These are phyloP conservation scores for Hephaestus fuliginosus DNA, from an alignment of 2,797 vertebrate species.

Conservation along the genomic window DNA sequence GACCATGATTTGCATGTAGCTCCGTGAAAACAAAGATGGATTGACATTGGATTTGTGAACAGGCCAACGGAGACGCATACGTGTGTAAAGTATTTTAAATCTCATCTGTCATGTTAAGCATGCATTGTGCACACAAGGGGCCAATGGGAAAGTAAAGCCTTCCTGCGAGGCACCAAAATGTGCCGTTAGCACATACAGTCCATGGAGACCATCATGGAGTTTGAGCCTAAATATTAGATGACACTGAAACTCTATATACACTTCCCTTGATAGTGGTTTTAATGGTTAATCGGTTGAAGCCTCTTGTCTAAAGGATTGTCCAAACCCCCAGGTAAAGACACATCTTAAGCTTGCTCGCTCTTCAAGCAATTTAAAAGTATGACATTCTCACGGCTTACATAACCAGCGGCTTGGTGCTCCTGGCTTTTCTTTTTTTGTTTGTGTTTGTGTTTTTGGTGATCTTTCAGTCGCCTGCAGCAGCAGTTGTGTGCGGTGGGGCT, in stretches of 20 bases:
- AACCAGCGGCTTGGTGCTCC: too few relatives aligned
- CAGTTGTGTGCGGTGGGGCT: too few relatives aligned
- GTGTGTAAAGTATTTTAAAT: not conserved
- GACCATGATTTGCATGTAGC: not conserved
- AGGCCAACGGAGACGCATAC: not conserved
- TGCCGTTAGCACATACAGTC: too few relatives aligned
- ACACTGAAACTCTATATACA: not conserved
- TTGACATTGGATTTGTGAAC: not conserved
- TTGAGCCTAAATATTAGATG: not conserved
- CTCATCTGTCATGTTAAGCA: not conserved
- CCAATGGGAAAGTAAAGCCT: not conserved
- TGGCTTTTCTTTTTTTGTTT: too few relatives aligned
- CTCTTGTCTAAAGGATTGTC: not conserved
- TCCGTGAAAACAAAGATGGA: not conserved
- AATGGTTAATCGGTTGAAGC: not conserved
- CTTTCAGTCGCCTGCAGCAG: too few relatives aligned
- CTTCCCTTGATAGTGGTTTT: not conserved
- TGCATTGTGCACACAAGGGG: not conserved
- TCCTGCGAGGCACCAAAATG: too few relatives aligned
- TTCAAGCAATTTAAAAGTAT: not conserved
- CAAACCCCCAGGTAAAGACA: not conserved
- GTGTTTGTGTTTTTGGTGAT: too few relatives aligned
- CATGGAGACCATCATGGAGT: not conserved
- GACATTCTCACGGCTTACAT: slow-evolving; percentile 14
- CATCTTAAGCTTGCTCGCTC: slow-evolving; percentile 6